Evolutionary conservation across 2,113 vertebrate genomes (phyloP).

Genomic region (Paracanthobrama guichenoti): DNA sequence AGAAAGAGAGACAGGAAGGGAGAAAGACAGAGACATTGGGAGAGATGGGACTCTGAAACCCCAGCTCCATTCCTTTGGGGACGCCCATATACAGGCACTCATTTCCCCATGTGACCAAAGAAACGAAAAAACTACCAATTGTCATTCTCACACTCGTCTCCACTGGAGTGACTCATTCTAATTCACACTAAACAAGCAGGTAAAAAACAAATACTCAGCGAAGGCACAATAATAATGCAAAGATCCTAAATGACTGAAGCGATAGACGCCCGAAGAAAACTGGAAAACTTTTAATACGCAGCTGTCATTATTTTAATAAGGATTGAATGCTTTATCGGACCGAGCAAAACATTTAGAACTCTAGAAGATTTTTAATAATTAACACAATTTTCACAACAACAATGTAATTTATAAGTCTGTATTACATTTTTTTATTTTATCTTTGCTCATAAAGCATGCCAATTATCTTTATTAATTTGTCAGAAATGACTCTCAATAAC

Average conservation of each 20-base stretch:
- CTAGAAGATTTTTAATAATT: not conserved
- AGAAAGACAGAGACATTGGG: conserved; percentile 55
- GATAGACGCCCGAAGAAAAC: not conserved
- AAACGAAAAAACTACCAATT: conserved; percentile 44
- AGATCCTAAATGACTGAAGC: not conserved
- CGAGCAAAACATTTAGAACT: not conserved
- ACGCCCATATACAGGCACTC: conserved; percentile 61
- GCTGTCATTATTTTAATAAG: not conserved
- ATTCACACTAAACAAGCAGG: conserved; percentile 3
- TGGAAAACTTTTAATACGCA: not conserved
- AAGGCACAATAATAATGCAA: conserved; percentile 6
- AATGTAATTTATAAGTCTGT: not conserved
- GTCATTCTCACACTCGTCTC: conserved; percentile 22
- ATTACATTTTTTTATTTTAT: too few relatives aligned
- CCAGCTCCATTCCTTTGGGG: conserved; percentile 68
- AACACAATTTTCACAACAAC: not conserved
- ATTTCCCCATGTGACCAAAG: conserved; percentile 69
- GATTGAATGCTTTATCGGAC: not conserved
- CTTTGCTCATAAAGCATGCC: not conserved
- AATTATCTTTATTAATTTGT: not conserved
- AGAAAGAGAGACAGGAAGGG: conserved; percentile 54
- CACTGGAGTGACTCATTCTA: not conserved
- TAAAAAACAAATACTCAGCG: conserved; percentile 6
- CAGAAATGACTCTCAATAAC: not conserved
- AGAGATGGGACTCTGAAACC: conserved; percentile 61